Base-by-base conservation (phyloP, 2,113 vertebrate species). In the Meriones unguiculatus region DNA sequence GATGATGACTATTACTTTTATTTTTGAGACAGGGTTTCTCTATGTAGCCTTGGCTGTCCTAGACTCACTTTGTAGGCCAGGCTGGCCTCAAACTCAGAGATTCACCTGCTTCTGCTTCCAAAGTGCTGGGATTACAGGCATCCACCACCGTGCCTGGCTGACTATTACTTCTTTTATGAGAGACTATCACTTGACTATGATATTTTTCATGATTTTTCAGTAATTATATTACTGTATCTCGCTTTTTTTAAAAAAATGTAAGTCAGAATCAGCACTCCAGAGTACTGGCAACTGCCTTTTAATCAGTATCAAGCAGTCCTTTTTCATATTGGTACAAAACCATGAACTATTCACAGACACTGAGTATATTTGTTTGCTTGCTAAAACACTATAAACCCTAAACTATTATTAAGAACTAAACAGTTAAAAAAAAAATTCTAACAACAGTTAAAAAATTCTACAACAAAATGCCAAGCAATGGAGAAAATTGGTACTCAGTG, bases 331-430 rank as follows among this genome's bases (percentile, higher is more conserved):
- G 52, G 35, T 32, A 25, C 17, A 94, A 86, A 97, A 89, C 46
- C 30, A 8, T 76, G 20, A 38, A 87, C 30, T 84, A 20, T 9
- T 72, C 62, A 80, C 67, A 92, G 93, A 95, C 13, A 76, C 12
- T 52, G 62, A 89, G 65, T 87, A n/a, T 20, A 94, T 54, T 67
- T 84, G n/a, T 87, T 57, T 93, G 46, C 15, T 82, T 82, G 76
- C 3, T 84, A 90, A 2, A 62, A 65, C 59, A 57, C 69, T 87
- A 96, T 81, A 96, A 91, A 93, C 85, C 86, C 30, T 89, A 85
- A 67, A 87, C 15, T 62, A 92, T 72, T 84, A 81, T 35, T 62
- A 95, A 92, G 28, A 35, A 3, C 24, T 13, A 46, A 46, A 46
- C 46, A 46, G 46, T 46, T 46, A 46, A 46, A 5, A 46, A n/a